Conservation (phyloP, 2,797 vertebrate genomes). For the Stomatorhinus walkeri region DNA sequence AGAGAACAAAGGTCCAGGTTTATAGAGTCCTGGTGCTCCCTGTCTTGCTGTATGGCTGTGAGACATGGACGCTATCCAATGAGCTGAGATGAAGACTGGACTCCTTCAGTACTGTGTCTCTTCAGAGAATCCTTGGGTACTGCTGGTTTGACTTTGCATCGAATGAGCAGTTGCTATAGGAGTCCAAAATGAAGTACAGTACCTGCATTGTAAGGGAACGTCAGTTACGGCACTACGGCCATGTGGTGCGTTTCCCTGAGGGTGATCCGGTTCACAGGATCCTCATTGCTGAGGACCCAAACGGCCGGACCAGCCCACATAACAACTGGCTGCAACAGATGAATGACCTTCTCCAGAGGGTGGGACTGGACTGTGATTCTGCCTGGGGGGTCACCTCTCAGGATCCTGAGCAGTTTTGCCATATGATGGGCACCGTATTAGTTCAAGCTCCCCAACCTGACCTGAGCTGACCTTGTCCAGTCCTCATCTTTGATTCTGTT, state of each 20-base stretch:
- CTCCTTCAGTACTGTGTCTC: neutral
- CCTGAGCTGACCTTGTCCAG: neutral
- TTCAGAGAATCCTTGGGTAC: neutral
- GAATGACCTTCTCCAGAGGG: neutral
- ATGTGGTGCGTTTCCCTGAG: neutral
- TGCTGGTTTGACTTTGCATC: neutral
- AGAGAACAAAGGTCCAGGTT: neutral
- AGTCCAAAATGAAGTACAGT: neutral
- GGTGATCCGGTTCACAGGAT: neutral
- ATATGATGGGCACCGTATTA: neutral
- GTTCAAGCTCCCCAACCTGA: neutral
- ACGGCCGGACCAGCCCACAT: neutral
- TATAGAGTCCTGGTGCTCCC: neutral
- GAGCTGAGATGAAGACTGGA: neutral
- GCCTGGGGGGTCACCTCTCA: neutral
- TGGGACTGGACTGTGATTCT: neutral
- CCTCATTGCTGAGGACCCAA: neutral
- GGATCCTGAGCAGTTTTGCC: neutral
- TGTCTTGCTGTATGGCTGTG: neutral
- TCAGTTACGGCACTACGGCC: neutral
- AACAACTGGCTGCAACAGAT: neutral
- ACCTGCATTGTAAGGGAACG: neutral
- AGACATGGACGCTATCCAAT: neutral
- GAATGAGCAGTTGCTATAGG: neutral
- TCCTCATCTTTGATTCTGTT: neutral